Evolutionary conservation across 2,797 vertebrate genomes (phyloP).

Genomic region (Cephalopachus bancanus): DNA sequence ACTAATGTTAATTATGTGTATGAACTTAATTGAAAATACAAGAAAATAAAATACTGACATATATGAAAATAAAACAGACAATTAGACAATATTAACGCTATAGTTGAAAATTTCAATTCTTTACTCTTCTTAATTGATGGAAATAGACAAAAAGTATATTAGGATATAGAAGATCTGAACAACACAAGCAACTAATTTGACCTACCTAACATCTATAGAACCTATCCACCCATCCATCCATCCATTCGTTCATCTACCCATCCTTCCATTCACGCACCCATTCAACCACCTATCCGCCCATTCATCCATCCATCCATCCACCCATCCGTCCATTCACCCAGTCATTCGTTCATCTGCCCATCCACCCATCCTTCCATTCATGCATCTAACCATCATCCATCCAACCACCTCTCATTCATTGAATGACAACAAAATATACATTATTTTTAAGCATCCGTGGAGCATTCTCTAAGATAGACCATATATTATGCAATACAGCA

Average conservation of each 20-base stretch:
- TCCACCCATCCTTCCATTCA: no score
- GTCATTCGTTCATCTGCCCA: no score
- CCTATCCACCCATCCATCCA: no score
- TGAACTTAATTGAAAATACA: neutral
- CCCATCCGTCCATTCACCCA: no score
- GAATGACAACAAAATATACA: neutral
- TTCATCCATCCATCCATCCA: no score
- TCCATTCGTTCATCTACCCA: no score
- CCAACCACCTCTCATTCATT: no score
- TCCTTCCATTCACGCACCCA: no score
- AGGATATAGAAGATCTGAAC: neutral
- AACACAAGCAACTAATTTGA: neutral
- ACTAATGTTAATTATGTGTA: neutral
- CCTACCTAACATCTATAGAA: neutral
- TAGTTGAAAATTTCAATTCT: neutral
- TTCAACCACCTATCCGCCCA: no score
- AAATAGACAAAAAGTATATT: slow-evolving; percentile 9
- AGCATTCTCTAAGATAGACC: neutral
- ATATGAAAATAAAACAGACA: neutral
- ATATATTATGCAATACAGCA: neutral
- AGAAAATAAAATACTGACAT: neutral
- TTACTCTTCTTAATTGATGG: neutral
- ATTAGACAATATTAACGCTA: neutral
- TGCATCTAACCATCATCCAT: no score
- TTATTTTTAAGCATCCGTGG: neutral